Base-by-base conservation (phyloP, 2,888 invertebrate species). In the Mellilla xanthometata region DNA sequence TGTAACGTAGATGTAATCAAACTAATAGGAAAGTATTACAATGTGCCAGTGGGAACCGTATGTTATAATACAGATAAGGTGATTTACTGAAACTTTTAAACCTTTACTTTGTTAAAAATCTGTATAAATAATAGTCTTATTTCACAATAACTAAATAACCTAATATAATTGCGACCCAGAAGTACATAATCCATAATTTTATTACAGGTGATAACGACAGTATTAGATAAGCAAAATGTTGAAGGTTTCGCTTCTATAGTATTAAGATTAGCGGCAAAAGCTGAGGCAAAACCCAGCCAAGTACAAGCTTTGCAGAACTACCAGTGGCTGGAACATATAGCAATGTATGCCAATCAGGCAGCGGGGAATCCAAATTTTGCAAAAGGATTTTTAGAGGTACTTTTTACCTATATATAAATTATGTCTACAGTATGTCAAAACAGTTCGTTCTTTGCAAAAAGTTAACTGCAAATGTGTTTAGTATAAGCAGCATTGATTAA, bases 271-370 rank as follows among this genome's bases (percentile, higher is more conserved):
- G 85, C 86, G 0, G 70, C 74, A 1, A 88, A 89, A 60, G 90
- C 83, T 30, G 80, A 80, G 10, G 52, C 52, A 1, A 60, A 72
- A 7, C 69, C 84, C 56, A 90, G 75, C 43, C 73, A 79, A 28
- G 85, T 91, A 49, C 85, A 88, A 47, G 62, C 54, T 42, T 66
- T 90, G 2, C 75, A 88, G 12, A 78, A 90, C 12, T 91, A 92
- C 48, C 94, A 94, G 58, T 94, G 94, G 94, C 72, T 94, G 22
- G 94, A 94, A 65, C 92, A 93, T 65, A 85, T 93, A 2, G 88
- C 91, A 1, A 77, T 91, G 70, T 91, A 90, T 67, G 78, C 85
- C 2, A 90, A 91, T 61, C 90, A 91, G 62, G 90, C 89, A 5
- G 81, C 79, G 1, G 52, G 49, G 7, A 84, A 81, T 55, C 66